Conservation (phyloP, 2,797 vertebrate species). For the Neosilurus hyrtlii region DNA sequence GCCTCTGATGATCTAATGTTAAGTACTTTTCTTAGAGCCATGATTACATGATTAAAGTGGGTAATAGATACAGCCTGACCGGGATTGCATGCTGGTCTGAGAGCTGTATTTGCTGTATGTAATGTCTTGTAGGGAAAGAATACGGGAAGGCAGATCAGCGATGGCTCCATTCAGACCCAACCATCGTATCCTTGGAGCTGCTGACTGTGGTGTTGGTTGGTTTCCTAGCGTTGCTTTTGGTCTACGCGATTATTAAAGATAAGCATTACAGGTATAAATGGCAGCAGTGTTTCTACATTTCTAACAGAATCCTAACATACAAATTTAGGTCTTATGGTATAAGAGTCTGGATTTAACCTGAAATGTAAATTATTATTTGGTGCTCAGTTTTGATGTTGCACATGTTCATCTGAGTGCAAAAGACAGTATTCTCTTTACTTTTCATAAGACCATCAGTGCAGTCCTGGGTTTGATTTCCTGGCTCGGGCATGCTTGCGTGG, state of each 20-base stretch:
- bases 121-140: constrained; percentile 74
- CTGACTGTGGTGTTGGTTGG: constrained; percentile 70
- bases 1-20: background rate
- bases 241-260: constrained; percentile 69
- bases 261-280: constrained; percentile 70
- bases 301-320: background rate
- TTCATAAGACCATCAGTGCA: too few species aligned
- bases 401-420: background rate
- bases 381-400: background rate
- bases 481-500: too few species aligned
- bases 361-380: background rate
- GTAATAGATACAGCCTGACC: background rate
- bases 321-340: background rate
- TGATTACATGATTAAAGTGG: background rate
- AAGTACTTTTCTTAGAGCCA: background rate
- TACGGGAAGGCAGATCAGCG: constrained; percentile 79
- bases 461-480: too few species aligned
- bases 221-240: constrained; percentile 65
- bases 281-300: background rate
- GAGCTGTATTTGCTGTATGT: background rate
- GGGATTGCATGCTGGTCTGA: background rate
- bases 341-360: background rate
- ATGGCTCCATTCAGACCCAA: constrained; percentile 73
- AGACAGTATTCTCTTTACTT: background rate
- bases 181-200: constrained; percentile 71